These are phyloP conservation scores for Ernsta delagoae DNA, from an alignment of 2,888 invertebrate species.

Conservation along the genomic window DNA sequence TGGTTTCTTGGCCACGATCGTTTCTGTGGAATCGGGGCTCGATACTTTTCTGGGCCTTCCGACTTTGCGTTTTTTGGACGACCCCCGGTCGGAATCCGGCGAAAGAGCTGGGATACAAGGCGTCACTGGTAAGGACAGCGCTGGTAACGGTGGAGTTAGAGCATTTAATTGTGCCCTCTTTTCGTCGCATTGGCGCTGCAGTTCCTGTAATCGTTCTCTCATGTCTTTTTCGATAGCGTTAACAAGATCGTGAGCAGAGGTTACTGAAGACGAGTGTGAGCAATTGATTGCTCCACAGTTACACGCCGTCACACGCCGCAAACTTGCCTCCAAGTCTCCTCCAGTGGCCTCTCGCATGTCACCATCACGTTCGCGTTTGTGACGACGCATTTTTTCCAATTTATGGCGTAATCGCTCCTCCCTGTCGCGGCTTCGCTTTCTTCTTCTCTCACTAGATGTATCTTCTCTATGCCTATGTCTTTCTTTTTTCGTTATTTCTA, in stretches of 20 bases:
- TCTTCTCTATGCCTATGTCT: conserved; percentile 72
- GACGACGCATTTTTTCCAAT: conserved; percentile 75
- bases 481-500: conserved; percentile 62
- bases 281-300: conserved; percentile 63
- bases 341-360: conserved; percentile 61
- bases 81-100: conserved; percentile 78
- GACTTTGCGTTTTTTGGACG: conserved; percentile 92
- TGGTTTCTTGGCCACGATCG: conserved; percentile 92
- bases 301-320: conserved; percentile 72
- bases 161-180: conserved; percentile 93
- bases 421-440: conserved; percentile 70
- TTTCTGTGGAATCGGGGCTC: conserved; percentile 88
- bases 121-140: conserved; percentile 69
- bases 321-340: conserved; percentile 72
- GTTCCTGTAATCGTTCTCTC: conserved; percentile 91
- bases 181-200: conserved; percentile 92
- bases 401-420: conserved; percentile 74
- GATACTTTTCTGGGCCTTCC: conserved; percentile 91
- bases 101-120: conserved; percentile 77
- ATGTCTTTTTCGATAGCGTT: conserved; percentile 92
- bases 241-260: conserved; percentile 85
- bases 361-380: conserved; percentile 68
- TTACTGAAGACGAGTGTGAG: conserved; percentile 64
- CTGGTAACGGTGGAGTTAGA: conserved; percentile 84
- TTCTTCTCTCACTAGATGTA: conserved; percentile 69